A percentile compares a stretch with the other conserved stretches of the same genome.
These are phyloP conservation scores for Thamnophis sirtalis DNA, from an alignment of 2,113 vertebrate genomes.

Conservation along the genomic window DNA sequence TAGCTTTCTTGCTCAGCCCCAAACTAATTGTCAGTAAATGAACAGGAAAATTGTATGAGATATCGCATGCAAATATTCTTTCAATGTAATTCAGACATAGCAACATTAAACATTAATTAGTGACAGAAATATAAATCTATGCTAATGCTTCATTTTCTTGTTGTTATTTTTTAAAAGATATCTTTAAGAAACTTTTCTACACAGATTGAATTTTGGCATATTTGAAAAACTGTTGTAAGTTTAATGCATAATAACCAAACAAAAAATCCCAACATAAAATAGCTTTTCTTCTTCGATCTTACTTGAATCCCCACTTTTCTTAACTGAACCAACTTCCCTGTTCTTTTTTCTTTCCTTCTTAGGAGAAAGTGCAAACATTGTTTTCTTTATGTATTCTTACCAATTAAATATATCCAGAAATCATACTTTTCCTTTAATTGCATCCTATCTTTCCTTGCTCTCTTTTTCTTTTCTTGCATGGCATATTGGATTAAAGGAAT, in stretches of 20 bases:
- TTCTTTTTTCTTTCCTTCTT: background rate
- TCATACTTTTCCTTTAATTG: conserved; percentile 49
- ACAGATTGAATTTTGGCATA: background rate
- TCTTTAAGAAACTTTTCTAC: background rate
- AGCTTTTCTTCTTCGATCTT: background rate
- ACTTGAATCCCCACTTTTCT: background rate
- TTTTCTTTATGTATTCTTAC: background rate
- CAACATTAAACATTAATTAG: background rate
- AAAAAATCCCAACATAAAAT: background rate
- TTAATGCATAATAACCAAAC: background rate
- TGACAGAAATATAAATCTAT: background rate
- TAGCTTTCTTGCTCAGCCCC: too few species aligned
- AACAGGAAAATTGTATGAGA: background rate
- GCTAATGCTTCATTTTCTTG: background rate
- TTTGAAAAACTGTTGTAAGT: background rate
- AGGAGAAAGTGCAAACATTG: background rate
- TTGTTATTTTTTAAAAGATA: background rate
- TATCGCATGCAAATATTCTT: background rate
- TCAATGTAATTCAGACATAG: background rate
- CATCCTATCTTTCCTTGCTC: conserved; percentile 65
- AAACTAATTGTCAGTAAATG: background rate
- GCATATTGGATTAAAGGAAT: conserved; percentile 87
- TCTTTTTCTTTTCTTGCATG: conserved; percentile 67
- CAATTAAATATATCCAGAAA: conserved; percentile 35
- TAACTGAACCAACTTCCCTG: conserved; percentile 7